phyloP scores from a whole-genome alignment of 2,888 invertebrate species.

The Charanyca ferruginea region DNA sequence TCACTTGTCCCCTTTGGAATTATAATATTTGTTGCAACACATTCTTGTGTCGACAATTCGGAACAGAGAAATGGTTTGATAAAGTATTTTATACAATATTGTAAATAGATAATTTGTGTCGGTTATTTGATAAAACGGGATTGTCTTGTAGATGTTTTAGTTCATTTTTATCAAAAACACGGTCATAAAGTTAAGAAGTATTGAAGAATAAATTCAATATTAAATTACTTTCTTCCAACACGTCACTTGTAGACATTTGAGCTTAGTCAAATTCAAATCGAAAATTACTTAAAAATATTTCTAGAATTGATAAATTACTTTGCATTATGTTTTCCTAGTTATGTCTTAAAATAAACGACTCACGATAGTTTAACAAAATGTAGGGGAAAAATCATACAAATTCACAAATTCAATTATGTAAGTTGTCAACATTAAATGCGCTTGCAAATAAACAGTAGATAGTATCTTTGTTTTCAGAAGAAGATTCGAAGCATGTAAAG shows the following conservation, averaged over 20 bases:
- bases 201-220: background rate
- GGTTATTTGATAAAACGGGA: background rate
- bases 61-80: conserved; percentile 24
- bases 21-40: conserved; percentile 45
- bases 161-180: conserved; percentile 11
- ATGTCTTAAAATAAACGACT: no score
- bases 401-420: conserved; percentile 20
- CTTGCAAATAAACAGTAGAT: no score
- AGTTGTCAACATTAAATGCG: no score
- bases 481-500: no score
- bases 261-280: no score
- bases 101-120: background rate
- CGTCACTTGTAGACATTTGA: no score
- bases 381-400: background rate
- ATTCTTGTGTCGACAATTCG: conserved; percentile 26
- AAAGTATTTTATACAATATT: background rate
- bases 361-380: background rate
- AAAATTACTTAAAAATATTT: no score
- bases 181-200: background rate
- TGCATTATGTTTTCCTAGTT: background rate
- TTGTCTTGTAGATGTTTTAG: conserved; percentile 3
- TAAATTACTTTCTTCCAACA: no score
- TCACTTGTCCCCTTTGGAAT: conserved; percentile 43
- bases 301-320: background rate
- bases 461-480: no score